These are phyloP conservation scores for Apocheima hispidaria DNA, from an alignment of 2,888 invertebrate genomes.

Conservation along the genomic window DNA sequence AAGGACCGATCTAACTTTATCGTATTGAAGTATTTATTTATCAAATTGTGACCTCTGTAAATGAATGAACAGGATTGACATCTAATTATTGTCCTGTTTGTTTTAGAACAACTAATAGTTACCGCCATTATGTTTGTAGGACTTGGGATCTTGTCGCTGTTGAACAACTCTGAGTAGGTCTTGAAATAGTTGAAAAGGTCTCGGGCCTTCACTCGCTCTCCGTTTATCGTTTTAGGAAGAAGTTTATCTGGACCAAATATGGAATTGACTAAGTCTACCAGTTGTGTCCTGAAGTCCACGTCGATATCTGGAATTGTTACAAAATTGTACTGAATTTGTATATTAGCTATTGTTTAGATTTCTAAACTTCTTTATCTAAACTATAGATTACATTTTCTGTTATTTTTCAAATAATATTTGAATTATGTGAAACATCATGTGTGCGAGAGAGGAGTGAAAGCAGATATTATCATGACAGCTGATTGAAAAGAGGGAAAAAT, in stretches of 20 bases:
- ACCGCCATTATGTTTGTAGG: constrained; percentile 29
- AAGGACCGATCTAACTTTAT: too few relatives aligned
- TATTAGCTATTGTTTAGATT: too few relatives aligned
- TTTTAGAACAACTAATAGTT: constrained; percentile 1
- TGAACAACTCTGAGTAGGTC: constrained; percentile 31
- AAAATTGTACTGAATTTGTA: neutral
- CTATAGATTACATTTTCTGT: too few relatives aligned
- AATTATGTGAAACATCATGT: too few relatives aligned
- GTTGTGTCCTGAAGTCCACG: constrained; percentile 8
- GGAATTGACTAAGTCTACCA: constrained; percentile 28
- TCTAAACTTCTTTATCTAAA: too few relatives aligned
- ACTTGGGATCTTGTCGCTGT: constrained; percentile 25
- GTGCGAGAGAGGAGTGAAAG: too few relatives aligned
- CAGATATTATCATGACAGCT: too few relatives aligned
- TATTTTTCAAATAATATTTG: too few relatives aligned
- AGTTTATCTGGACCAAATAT: constrained; percentile 34
- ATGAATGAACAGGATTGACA: neutral
- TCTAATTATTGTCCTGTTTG: neutral
- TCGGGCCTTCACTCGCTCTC: constrained; percentile 24
- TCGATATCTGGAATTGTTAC: constrained; percentile 30
- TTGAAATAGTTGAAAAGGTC: constrained; percentile 31
- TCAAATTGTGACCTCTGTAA: too few relatives aligned
- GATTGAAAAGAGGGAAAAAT: too few relatives aligned
- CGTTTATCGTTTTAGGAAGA: constrained; percentile 29
- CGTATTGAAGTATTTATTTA: too few relatives aligned